Conservation (phyloP, 2,888 invertebrate genomes). For the Ptychoptera albimana region DNA sequence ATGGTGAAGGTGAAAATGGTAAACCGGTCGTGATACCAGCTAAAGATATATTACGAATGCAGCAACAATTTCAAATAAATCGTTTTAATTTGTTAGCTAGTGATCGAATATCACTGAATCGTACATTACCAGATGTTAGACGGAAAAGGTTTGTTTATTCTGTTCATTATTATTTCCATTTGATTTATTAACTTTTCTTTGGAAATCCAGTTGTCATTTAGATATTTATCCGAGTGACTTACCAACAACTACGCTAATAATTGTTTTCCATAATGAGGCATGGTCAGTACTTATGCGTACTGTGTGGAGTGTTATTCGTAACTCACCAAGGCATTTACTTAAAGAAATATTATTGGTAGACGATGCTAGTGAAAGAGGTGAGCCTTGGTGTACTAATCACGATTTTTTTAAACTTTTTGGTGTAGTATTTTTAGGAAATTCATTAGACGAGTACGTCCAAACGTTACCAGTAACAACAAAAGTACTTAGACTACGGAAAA, state of each 20-base stretch:
- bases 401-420: conserved; percentile 8
- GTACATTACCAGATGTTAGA: conserved; percentile 69
- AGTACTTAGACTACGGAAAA: conserved; percentile 44
- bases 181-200: background rate
- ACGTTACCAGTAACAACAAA: conserved; percentile 43
- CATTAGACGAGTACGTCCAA: conserved; percentile 50
- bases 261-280: conserved; percentile 98
- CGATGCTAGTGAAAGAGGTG: conserved; percentile 75
- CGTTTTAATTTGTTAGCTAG: conserved; percentile 78
- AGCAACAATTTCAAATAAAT: conserved; percentile 66
- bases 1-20: conserved; percentile 62
- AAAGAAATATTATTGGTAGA: conserved; percentile 78
- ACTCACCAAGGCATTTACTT: conserved; percentile 64
- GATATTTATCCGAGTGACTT: conserved; percentile 42
- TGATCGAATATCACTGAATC: conserved; percentile 72
- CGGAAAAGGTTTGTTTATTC: conserved; percentile 47
- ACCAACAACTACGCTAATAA: conserved; percentile 80
- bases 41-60: conserved; percentile 58
- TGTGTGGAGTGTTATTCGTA: conserved; percentile 80
- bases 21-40: conserved; percentile 62
- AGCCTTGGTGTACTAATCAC: too few relatives aligned
- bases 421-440: conserved; percentile 41
- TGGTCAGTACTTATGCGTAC: conserved; percentile 94
- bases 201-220: conserved; percentile 37
- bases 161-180: conserved; percentile 1